These are phyloP conservation scores for Schlechtendalia chinensis DNA, from an alignment of 1,140 invertebrate species.

Conservation along the genomic window DNA sequence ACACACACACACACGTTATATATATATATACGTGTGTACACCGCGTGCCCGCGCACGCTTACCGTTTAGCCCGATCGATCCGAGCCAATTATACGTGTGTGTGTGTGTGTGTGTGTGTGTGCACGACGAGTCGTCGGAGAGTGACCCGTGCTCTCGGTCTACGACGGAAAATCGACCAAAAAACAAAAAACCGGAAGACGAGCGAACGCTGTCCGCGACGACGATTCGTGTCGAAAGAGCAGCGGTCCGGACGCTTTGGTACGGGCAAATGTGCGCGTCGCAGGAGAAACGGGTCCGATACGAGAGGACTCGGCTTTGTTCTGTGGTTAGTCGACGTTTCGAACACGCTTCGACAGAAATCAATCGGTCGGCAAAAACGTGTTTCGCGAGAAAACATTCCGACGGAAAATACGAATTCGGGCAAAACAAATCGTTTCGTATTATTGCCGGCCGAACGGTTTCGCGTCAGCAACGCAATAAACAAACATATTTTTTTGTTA, in stretches of 20 bases:
- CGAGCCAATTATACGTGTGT: slow-evolving; percentile 4
- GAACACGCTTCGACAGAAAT: neutral
- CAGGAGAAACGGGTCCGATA: too few species aligned
- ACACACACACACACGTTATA: neutral
- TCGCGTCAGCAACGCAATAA: neutral
- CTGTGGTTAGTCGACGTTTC: too few species aligned
- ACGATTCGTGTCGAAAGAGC: neutral
- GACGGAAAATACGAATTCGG: neutral
- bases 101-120: too few species aligned
- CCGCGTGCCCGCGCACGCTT: neutral
- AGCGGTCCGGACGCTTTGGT: too few species aligned
- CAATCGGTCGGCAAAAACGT: slow-evolving; percentile 6
- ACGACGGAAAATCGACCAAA: neutral
- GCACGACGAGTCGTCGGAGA: too few species aligned
- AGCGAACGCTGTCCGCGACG: neutral
- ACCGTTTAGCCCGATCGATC: slow-evolving; percentile 14
- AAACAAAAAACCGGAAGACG: neutral
- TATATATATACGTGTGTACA: neutral
- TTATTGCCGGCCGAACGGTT: slow-evolving; percentile 16
- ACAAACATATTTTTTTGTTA: neutral
- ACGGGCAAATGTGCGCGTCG: too few species aligned
- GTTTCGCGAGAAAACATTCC: slow-evolving; percentile 19
- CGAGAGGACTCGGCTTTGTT: too few species aligned
- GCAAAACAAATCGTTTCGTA: slow-evolving; percentile 21
- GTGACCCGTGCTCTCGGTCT: too few species aligned